Percentiles rank a stretch among this genome's conserved stretches.
Evolutionary conservation across 2,113 vertebrate species (phyloP).

Genomic region (Excalfactoria chinensis): DNA sequence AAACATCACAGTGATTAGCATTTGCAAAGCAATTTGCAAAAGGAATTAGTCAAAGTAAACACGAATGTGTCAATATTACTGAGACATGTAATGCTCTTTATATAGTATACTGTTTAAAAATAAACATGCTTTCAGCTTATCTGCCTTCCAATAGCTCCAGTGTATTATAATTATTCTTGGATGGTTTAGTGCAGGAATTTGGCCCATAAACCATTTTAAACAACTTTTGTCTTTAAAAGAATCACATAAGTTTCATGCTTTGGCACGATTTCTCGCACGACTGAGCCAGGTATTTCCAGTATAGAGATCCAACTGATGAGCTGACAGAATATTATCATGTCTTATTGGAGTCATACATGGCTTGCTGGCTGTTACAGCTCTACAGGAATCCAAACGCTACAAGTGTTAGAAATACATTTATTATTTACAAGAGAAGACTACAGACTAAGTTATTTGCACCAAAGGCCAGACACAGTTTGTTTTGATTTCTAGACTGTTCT

Average conservation of each 20-base stretch:
- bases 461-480: neutral
- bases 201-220: constrained; percentile 32
- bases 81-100: neutral
- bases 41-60: constrained; percentile 19
- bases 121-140: constrained; percentile 9
- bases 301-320: constrained; percentile 44
- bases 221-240: constrained; percentile 26
- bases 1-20: neutral
- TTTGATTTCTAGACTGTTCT: constrained; percentile 29
- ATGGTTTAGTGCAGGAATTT: neutral
- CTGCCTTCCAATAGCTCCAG: neutral
- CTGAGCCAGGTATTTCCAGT: constrained; percentile 62
- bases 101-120: constrained; percentile 6
- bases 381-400: constrained; percentile 22
- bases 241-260: constrained; percentile 57
- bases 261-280: constrained; percentile 34
- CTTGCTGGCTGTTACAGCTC: constrained; percentile 21
- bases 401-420: neutral
- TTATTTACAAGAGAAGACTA: constrained; percentile 29
- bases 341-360: constrained; percentile 42
- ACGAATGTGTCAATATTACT: constrained; percentile 9
- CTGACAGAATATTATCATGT: constrained; percentile 64
- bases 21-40: constrained; percentile 19
- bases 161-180: constrained; percentile 44
- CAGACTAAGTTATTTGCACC: constrained; percentile 25